Conservation (phyloP, 1,140 invertebrate species). For the Lysiphlebus fabarum region DNA sequence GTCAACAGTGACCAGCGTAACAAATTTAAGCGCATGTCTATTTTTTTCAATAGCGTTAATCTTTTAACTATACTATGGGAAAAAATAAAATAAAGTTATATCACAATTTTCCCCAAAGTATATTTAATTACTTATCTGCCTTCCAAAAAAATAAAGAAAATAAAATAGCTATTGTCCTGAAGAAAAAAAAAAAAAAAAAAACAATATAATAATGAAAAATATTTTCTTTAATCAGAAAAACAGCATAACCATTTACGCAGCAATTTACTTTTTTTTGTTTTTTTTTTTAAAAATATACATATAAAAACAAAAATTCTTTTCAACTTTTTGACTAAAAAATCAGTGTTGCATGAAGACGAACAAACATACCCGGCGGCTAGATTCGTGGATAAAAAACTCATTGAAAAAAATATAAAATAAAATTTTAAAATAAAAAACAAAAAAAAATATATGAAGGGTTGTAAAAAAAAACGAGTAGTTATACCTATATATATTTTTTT, state of each 20-base stretch:
- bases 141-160: too few relatives aligned
- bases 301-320: too few relatives aligned
- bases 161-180: too few relatives aligned
- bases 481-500: not conserved
- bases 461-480: constrained; percentile 19
- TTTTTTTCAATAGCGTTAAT: constrained; percentile 7
- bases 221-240: too few relatives aligned
- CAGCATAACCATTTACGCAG: too few relatives aligned
- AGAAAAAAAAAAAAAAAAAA: too few relatives aligned
- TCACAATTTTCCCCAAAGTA: too few relatives aligned
- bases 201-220: too few relatives aligned
- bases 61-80: too few relatives aligned
- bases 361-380: constrained; percentile 1
- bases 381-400: constrained; percentile 13
- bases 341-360: constrained; percentile 2
- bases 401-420: constrained; percentile 8
- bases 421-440: constrained; percentile 9
- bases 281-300: not conserved
- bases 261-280: not conserved
- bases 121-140: too few relatives aligned
- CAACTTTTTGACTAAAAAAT: constrained; percentile 7
- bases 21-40: not conserved
- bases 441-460: constrained; percentile 12
- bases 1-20: too few relatives aligned
- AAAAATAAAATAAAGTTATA: too few relatives aligned